Evolutionary conservation across 1,140 invertebrate genomes (phyloP), one percentile per base, ranked within the genome.

Genomic region (Carposina sasakii): DNA sequence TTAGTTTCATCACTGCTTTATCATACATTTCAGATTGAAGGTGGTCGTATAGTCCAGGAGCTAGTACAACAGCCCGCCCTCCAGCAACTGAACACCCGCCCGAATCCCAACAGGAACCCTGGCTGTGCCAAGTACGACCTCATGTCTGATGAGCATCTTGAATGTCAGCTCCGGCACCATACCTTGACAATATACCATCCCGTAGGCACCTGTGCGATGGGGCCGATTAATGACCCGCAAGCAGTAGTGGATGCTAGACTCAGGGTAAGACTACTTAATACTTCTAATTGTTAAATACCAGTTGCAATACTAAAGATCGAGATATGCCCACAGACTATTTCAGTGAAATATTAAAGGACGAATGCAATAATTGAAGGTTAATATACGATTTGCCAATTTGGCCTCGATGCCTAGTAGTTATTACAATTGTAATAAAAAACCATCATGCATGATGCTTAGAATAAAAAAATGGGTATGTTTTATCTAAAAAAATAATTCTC

Each of bases 1-100:
- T n/a, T n/a, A n/a, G n/a, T n/a, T n/a, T n/a, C n/a, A n/a, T n/a
- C n/a, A n/a, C n/a, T n/a, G n/a, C n/a, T n/a, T n/a, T n/a, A n/a
- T n/a, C n/a, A n/a, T 21, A 21, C 40, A 44, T 50, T 78, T 50
- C 65, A 92, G 90, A 81, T 90, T 0, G 92, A 94, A 76, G 93
- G 91, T 0, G 89, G 89, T 0, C 92, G 92, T 69, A 86, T 95
- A 49, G 88, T 87, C 0, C 82, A 93, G 37, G 81, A 76, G 0
- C 57, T 95, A 19, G 86, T 87, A 1, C 73, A 90, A 49, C 92
- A 93, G 0, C 74, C 83, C 15, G 88, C 90, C 0, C 88, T 96
- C 84, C 75, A 77, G 45, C 71, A 83, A 21, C 78, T 93, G 5
- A 91, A 91, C 6, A 84, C 90, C 0, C 87, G 87, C 9, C 76